phyloP scores from a whole-genome alignment of 2,888 invertebrate species.

The Dione vanillae region DNA sequence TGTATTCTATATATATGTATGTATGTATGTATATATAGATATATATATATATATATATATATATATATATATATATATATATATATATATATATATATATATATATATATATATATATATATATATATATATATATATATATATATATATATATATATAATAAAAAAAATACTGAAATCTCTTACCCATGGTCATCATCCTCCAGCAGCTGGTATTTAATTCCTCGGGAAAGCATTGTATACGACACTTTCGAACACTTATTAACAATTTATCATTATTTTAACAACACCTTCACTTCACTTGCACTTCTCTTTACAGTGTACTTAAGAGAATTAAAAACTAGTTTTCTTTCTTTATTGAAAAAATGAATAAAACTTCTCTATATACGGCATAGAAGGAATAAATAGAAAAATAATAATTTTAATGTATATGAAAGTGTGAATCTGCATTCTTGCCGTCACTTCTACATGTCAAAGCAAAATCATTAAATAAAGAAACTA shows the following conservation, averaged over 20 bases:
- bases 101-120: too few relatives aligned
- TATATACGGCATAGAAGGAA: background rate
- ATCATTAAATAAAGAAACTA: too few relatives aligned
- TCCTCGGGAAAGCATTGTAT: conserved; percentile 63
- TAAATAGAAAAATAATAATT: background rate
- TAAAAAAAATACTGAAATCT: background rate
- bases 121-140: too few relatives aligned
- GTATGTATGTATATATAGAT: too few relatives aligned
- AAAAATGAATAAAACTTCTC: background rate
- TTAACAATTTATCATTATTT: conserved; percentile 24
- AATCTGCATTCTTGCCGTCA: background rate
- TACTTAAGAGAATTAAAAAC: background rate
- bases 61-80: too few relatives aligned
- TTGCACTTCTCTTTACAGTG: conserved; percentile 21
- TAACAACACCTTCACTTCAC: conserved; percentile 20
- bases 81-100: too few relatives aligned
- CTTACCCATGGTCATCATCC: conserved; percentile 70
- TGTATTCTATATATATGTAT: too few relatives aligned
- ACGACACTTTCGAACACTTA: conserved; percentile 49
- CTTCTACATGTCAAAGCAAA: background rate
- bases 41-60: too few relatives aligned
- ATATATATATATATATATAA: too few relatives aligned
- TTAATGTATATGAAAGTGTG: background rate
- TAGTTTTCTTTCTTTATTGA: background rate
- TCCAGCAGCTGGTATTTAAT: conserved; percentile 70